A percentile compares a stretch with the other conserved stretches of the same genome.
phyloP scores from a whole-genome alignment of 2,113 vertebrate species.

The Hystrix cristata region DNA sequence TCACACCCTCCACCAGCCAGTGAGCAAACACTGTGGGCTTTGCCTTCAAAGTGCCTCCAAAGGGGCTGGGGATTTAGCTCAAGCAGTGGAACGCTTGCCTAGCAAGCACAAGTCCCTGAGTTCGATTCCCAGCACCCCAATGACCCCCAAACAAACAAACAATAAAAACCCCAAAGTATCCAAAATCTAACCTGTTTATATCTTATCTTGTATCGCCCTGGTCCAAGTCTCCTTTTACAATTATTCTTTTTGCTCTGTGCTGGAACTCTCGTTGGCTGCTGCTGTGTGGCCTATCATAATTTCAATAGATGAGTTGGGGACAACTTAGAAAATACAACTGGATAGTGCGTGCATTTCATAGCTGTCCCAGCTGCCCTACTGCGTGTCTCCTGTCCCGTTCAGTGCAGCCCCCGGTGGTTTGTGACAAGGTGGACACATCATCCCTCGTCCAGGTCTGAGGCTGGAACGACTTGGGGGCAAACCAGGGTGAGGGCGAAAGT shows the following conservation, averaged over 20 bases:
- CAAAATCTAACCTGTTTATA: not conserved
- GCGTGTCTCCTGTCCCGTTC: not conserved
- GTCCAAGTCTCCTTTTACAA: not conserved
- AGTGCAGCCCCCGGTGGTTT: not conserved
- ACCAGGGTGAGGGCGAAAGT: not conserved
- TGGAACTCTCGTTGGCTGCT: constrained; percentile 13
- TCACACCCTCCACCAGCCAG: not conserved
- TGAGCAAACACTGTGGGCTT: not conserved
- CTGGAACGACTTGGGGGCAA: not conserved
- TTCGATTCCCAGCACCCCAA: too few species aligned
- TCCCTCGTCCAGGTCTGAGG: not conserved
- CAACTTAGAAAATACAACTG: not conserved
- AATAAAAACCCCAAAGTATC: not conserved
- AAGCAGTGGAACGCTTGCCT: too few species aligned
- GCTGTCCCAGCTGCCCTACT: not conserved
- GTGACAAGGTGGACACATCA: not conserved
- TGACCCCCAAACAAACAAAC: too few species aligned
- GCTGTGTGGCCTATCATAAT: not conserved
- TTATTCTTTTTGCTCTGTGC: not conserved
- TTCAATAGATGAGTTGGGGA: not conserved
- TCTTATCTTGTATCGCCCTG: not conserved
- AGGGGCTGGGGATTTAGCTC: too few species aligned
- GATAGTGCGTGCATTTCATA: not conserved
- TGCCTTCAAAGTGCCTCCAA: not conserved
- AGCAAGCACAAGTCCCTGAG: too few species aligned